phyloP scores from a whole-genome alignment of 2,888 invertebrate genomes.

The Iselma pallidipennis region DNA sequence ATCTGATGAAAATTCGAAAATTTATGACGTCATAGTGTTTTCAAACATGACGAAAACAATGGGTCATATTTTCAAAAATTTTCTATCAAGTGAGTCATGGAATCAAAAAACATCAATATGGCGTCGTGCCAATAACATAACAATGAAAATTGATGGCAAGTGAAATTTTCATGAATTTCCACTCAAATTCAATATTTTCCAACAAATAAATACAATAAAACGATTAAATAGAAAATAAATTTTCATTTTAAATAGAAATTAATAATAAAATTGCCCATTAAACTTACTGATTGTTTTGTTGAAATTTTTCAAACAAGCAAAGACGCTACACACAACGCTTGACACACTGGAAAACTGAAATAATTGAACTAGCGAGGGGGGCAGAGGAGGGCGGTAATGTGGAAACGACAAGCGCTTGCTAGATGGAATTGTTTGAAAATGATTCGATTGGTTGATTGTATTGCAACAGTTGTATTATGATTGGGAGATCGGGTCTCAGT shows the following conservation, averaged over 20 bases:
- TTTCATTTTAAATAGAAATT: neutral
- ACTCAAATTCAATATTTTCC: neutral
- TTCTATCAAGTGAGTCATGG: constrained; percentile 15
- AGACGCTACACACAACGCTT: constrained; percentile 7
- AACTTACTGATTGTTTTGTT: constrained; percentile 13
- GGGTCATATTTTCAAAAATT: neutral
- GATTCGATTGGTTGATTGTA: constrained; percentile 18
- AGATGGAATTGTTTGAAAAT: constrained; percentile 19
- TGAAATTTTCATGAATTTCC: constrained; percentile 18
- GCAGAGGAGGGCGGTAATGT: constrained; percentile 4
- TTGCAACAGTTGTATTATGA: too few relatives aligned
- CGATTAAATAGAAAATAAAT: neutral
- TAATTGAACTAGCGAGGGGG: constrained; percentile 9
- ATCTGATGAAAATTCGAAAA: neutral
- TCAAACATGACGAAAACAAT: neutral
- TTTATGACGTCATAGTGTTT: neutral
- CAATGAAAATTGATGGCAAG: constrained; percentile 20
- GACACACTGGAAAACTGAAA: constrained; percentile 18
- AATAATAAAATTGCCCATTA: neutral
- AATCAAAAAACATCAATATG: constrained; percentile 20
- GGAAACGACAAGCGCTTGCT: constrained; percentile 3
- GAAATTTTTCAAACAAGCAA: neutral
- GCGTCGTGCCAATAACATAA: constrained; percentile 16
- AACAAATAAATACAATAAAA: neutral
- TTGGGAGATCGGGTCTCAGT: too few relatives aligned